These are phyloP conservation scores for Rhingia rostrata DNA, from an alignment of 2,888 invertebrate species.

Conservation along the genomic window DNA sequence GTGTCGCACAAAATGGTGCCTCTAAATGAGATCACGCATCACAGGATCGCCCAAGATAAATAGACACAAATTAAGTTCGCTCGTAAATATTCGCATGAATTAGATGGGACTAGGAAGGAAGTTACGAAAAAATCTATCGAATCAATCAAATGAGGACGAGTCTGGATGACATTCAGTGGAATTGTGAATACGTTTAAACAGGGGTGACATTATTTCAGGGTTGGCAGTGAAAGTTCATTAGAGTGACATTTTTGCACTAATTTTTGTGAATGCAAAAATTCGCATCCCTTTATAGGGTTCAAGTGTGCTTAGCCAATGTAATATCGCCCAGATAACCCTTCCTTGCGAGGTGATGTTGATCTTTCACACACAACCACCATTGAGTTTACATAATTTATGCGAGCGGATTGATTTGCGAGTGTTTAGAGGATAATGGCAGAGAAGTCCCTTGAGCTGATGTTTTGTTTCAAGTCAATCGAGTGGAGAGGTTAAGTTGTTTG, in stretches of 20 bases:
- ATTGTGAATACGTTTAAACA: conserved; percentile 20
- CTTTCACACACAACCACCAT: conserved; percentile 43
- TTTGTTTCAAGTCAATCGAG: conserved; percentile 49
- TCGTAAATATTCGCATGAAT: conserved; percentile 44
- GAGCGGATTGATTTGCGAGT: conserved; percentile 24
- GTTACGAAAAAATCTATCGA: conserved; percentile 3
- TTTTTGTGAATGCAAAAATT: not conserved
- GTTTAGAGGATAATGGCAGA: conserved; percentile 33
- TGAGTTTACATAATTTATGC: conserved; percentile 21
- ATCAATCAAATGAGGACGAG: conserved; percentile 49
- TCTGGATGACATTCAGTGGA: conserved; percentile 4
- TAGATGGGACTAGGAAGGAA: conserved; percentile 5
- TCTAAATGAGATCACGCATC: conserved; percentile 47
- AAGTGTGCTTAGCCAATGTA: conserved; percentile 26
- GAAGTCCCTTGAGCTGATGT: conserved; percentile 26
- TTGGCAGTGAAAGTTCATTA: conserved; percentile 17
- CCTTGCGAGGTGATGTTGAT: conserved; percentile 26
- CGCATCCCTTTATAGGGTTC: not conserved
- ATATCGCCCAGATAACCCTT: conserved; percentile 7
- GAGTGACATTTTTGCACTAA: conserved; percentile 34
- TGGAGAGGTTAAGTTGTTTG: conserved; percentile 12
- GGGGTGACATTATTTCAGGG: conserved; percentile 25
- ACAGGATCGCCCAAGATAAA: conserved; percentile 20
- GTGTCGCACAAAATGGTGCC: conserved; percentile 18
- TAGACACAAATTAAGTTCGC: conserved; percentile 52